Evolutionary conservation across 2,888 invertebrate genomes (phyloP).

Genomic region (Metacarcinus magister): DNA sequence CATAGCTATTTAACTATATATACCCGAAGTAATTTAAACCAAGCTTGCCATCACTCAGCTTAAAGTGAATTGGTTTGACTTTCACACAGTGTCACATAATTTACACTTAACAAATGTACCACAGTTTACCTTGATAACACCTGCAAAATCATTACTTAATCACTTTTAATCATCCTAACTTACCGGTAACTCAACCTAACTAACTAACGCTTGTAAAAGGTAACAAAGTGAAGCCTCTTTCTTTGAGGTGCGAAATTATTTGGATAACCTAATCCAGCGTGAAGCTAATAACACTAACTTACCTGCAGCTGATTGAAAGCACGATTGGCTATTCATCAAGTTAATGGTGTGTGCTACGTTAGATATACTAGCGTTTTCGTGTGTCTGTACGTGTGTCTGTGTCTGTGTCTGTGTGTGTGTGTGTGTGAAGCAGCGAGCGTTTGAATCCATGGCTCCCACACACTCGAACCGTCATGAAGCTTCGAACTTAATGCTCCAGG

Average conservation of each 20-base stretch:
- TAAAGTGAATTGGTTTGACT: neutral
- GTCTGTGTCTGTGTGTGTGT: neutral
- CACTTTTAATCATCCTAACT: neutral
- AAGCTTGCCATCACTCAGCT: neutral
- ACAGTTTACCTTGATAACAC: too few relatives aligned
- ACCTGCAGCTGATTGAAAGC: neutral
- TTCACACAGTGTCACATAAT: neutral
- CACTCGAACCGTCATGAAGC: neutral
- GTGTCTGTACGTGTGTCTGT: slow-evolving; percentile 5
- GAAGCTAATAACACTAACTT: neutral
- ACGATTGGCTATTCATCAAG: slow-evolving; percentile 30
- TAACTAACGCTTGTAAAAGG: neutral
- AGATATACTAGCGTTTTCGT: neutral
- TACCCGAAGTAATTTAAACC: neutral
- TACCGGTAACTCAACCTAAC: neutral
- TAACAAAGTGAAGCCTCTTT: neutral
- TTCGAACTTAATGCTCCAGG: neutral
- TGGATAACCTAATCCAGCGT: neutral
- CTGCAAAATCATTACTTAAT: too few relatives aligned
- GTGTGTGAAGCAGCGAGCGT: neutral
- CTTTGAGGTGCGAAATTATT: neutral
- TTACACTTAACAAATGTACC: neutral
- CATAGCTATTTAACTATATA: too few relatives aligned
- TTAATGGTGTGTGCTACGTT: neutral
- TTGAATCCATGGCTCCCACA: neutral